Evolutionary conservation across 2,113 vertebrate genomes (phyloP).

Genomic region (Thymallus thymallus): DNA sequence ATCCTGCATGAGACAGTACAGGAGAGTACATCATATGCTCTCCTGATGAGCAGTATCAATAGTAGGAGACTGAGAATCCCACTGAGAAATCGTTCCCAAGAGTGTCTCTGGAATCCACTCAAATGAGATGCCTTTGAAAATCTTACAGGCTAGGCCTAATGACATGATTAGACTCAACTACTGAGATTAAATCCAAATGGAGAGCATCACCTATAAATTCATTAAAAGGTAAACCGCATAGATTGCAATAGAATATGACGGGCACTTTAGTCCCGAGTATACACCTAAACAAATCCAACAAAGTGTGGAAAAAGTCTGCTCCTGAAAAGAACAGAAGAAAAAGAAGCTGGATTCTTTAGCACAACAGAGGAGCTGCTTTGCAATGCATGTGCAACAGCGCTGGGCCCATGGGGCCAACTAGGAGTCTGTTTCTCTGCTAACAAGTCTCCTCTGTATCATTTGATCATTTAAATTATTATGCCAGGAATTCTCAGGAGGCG

Average conservation of each 20-base stretch:
- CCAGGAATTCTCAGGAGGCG: conserved; percentile 81
- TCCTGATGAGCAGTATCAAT: conserved; percentile 48
- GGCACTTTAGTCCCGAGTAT: conserved; percentile 61
- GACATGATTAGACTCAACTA: conserved; percentile 53
- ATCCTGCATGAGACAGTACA: not conserved
- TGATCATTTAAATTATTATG: conserved; percentile 89
- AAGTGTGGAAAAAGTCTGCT: conserved; percentile 68
- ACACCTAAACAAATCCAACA: conserved; percentile 66
- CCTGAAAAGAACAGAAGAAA: conserved; percentile 61
- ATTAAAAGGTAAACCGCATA: conserved; percentile 43
- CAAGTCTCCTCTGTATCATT: conserved; percentile 86
- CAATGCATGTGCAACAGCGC: conserved; percentile 77
- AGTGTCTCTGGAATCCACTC: conserved; percentile 59
- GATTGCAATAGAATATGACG: conserved; percentile 51
- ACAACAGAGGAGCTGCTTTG: conserved; percentile 84
- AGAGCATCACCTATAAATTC: conserved; percentile 42
- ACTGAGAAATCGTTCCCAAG: conserved; percentile 63
- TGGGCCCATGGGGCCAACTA: conserved; percentile 82
- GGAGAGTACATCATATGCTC: not conserved
- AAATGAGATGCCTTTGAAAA: conserved; percentile 58
- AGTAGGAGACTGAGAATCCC: conserved; percentile 48
- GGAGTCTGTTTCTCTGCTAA: conserved; percentile 82
- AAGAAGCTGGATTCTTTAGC: conserved; percentile 74
- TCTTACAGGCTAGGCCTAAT: conserved; percentile 64
- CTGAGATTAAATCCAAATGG: conserved; percentile 59